Conservation (phyloP, 1,140 invertebrate genomes). For the Plectrocnemia conspersa region DNA sequence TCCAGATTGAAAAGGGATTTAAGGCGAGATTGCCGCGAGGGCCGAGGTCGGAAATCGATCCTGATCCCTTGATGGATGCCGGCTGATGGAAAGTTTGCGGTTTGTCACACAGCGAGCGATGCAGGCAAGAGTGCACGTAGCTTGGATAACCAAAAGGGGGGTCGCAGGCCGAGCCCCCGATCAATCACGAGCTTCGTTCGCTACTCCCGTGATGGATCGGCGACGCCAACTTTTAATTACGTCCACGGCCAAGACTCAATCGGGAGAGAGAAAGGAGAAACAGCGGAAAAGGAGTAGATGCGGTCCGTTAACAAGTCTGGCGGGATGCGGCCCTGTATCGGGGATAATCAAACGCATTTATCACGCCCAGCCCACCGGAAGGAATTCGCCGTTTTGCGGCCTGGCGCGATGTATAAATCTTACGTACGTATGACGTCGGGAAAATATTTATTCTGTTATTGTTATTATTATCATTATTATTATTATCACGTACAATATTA, state of each 20-base stretch:
- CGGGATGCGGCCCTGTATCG: neutral
- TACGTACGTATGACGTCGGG: too few relatives aligned
- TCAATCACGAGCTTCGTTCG: constrained; percentile 26
- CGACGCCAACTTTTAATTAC: constrained; percentile 33
- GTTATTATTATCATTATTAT: too few relatives aligned
- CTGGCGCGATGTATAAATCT: too few relatives aligned
- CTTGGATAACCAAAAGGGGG: neutral
- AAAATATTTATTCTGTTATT: too few relatives aligned
- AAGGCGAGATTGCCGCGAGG: too few relatives aligned
- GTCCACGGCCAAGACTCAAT: constrained; percentile 25
- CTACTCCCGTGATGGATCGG: constrained; percentile 19
- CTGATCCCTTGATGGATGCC: neutral
- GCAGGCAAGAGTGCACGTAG: neutral
- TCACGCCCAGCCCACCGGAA: constrained; percentile 1
- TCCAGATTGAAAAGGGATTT: too few relatives aligned
- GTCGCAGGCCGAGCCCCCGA: constrained; percentile 1
- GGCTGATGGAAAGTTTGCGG: neutral
- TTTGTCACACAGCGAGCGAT: neutral
- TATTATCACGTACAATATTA: too few relatives aligned
- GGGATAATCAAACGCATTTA: constrained; percentile 8
- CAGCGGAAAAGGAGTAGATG: neutral
- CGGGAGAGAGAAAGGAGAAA: constrained; percentile 8
- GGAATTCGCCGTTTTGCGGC: neutral
- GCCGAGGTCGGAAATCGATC: too few relatives aligned
- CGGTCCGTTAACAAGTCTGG: neutral